Evolutionary conservation across 2,888 invertebrate species (phyloP).

Genomic region (Brenthis daphne): DNA sequence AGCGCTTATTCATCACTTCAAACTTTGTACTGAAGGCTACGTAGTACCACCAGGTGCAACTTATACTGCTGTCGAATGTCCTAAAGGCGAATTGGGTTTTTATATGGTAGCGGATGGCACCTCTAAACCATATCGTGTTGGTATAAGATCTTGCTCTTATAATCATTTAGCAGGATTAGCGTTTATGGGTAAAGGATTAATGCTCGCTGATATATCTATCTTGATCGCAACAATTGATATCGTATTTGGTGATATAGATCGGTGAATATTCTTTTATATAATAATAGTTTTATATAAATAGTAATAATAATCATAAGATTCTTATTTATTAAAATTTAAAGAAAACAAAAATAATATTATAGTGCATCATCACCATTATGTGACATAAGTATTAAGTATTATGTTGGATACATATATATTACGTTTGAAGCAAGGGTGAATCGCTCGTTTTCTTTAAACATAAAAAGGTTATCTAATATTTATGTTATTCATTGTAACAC

Average conservation of each 20-base stretch:
- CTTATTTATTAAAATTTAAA: too few relatives aligned
- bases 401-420: too few relatives aligned
- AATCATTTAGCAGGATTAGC: conserved; percentile 85
- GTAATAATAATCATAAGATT: not conserved
- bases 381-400: too few relatives aligned
- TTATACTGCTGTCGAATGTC: conserved; percentile 90
- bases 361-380: too few relatives aligned
- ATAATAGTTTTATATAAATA: too few relatives aligned
- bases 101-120: conserved; percentile 93
- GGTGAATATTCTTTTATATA: conserved; percentile 54
- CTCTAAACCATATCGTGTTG: conserved; percentile 87
- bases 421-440: too few relatives aligned
- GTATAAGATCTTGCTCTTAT: conserved; percentile 82
- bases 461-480: too few relatives aligned
- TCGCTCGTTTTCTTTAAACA: too few relatives aligned
- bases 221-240: conserved; percentile 87
- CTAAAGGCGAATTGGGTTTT: conserved; percentile 94
- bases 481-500: too few relatives aligned
- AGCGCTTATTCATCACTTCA: conserved; percentile 94
- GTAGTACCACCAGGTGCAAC: conserved; percentile 92
- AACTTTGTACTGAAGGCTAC: conserved; percentile 91
- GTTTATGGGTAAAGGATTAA: conserved; percentile 82
- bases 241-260: conserved; percentile 84
- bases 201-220: conserved; percentile 91
- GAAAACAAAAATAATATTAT: too few relatives aligned